Percentiles rank a stretch among this genome's conserved stretches.
Evolutionary conservation across 2,797 vertebrate genomes (phyloP).

Genomic region (Acridotheres tristis): DNA sequence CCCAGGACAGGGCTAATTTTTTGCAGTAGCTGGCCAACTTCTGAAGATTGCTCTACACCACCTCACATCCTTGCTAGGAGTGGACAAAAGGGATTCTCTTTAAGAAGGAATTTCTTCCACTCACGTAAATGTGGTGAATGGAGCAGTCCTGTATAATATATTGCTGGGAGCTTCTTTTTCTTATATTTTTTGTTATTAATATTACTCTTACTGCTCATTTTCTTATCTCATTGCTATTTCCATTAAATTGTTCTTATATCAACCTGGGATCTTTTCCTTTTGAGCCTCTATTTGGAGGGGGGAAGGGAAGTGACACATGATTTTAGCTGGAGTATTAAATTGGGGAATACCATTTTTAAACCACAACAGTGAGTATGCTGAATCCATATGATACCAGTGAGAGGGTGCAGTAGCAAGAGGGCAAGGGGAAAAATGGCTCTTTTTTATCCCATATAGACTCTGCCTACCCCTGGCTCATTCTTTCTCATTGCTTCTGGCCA

Average conservation of each 20-base stretch:
- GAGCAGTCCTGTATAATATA: not conserved
- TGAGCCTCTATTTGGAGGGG: not conserved
- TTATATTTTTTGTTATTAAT: not conserved
- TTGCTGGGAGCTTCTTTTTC: not conserved
- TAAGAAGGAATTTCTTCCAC: not conserved
- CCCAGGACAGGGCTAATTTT: not conserved
- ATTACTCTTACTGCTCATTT: not conserved
- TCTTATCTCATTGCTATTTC: not conserved
- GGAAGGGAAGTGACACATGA: not conserved
- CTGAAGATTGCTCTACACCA: too few relatives aligned
- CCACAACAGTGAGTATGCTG: not conserved
- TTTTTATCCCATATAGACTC: not conserved
- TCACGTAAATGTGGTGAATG: fast-evolving
- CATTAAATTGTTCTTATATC: not conserved
- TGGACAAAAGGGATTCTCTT: fast-evolving
- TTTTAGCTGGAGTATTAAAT: not conserved
- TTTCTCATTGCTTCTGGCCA: not conserved
- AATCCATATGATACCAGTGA: not conserved
- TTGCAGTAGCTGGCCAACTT: not conserved
- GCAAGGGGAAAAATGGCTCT: not conserved
- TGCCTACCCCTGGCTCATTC: not conserved
- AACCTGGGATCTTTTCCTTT: not conserved
- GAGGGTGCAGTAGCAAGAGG: not conserved
- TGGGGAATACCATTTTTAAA: not conserved
- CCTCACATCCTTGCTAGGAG: not conserved